Percentiles rank a stretch among this genome's conserved stretches.
phyloP scores from a whole-genome alignment of 2,888 invertebrate species.

The Acleris laterana region DNA sequence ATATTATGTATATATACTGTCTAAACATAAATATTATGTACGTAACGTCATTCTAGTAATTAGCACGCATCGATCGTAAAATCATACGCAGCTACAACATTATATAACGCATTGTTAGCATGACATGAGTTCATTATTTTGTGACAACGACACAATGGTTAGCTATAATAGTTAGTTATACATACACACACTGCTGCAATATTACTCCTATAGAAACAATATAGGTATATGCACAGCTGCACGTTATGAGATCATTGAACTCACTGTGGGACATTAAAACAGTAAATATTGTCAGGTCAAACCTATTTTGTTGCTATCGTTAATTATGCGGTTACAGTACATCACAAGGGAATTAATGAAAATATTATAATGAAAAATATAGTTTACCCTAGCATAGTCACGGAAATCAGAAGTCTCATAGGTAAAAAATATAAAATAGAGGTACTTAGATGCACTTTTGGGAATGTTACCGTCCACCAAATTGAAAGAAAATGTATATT shows the following conservation, averaged over 20 bases:
- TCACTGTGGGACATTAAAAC: constrained; percentile 12
- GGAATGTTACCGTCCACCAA: no score
- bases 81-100: neutral
- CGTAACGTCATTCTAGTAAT: no score
- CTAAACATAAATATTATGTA: no score
- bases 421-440: no score
- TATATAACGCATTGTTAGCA: constrained; percentile 23
- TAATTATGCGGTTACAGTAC: neutral
- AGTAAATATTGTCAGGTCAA: constrained; percentile 2
- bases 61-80: no score
- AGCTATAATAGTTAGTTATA: constrained; percentile 1
- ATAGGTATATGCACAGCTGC: constrained; percentile 20
- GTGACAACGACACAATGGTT: constrained; percentile 18
- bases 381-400: neutral
- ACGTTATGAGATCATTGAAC: constrained; percentile 29
- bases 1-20: no score
- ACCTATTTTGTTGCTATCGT: neutral
- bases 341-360: neutral
- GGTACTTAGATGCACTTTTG: no score
- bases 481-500: no score
- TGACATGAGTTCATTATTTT: constrained; percentile 29
- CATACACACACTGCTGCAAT: neutral
- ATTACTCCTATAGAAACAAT: constrained; percentile 12
- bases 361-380: neutral
- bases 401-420: no score